Evolutionary conservation across 2,113 vertebrate species (phyloP).

Genomic region (Deroptyus accipitrinus): DNA sequence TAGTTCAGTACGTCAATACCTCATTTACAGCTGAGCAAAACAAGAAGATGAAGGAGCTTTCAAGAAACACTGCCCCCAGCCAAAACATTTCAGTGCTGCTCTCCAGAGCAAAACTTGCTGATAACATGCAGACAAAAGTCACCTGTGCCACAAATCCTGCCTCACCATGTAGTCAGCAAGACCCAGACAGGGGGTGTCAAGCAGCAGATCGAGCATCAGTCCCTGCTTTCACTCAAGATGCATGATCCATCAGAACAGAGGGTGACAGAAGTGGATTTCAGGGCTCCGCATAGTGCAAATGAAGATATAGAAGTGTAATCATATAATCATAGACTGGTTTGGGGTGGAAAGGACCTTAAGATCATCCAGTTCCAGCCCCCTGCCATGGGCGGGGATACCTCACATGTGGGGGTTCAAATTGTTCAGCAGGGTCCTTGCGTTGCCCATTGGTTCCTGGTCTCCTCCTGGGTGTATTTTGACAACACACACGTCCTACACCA

Average conservation of each 20-base stretch:
- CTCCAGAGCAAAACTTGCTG: background rate
- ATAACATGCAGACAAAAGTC: background rate
- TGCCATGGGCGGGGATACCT: background rate
- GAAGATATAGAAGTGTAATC: background rate
- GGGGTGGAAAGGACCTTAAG: background rate
- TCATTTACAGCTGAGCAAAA: background rate
- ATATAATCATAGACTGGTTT: background rate
- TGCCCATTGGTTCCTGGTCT: background rate
- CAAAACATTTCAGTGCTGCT: background rate
- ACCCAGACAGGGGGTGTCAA: rapidly evolving
- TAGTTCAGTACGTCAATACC: background rate
- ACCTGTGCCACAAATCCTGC: background rate
- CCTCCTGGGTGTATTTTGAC: background rate
- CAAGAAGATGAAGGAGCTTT: background rate
- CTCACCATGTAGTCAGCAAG: background rate
- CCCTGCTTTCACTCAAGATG: background rate
- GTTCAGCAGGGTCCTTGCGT: rapidly evolving
- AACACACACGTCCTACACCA: rapidly evolving
- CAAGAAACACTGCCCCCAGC: background rate
- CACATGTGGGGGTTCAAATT: background rate
- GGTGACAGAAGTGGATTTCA: background rate
- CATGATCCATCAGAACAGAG: rapidly evolving
- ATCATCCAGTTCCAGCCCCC: rapidly evolving
- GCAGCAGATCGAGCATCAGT: background rate
- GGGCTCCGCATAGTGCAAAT: background rate